Base-by-base conservation (phyloP, 1,140 invertebrate species). In the Bombus ignitus region DNA sequence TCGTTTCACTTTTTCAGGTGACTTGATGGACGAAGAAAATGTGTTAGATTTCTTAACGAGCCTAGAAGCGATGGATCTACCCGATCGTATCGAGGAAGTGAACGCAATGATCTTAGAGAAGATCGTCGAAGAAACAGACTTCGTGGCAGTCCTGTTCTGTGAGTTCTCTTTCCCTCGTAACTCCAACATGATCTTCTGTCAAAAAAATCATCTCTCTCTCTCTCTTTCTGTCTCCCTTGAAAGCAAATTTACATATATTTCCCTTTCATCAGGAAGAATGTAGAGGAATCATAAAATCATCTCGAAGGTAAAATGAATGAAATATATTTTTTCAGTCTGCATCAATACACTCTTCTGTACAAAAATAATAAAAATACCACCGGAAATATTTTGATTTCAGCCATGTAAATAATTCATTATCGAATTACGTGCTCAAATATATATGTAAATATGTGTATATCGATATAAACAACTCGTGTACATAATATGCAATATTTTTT, bases 51-150 rank as follows among this genome's bases (percentile, higher is more conserved):
- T 99, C 95, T 95, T 99, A 77, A 99, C 98, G 77, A 98, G 98
- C 94, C 96, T 99, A 89, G 98, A 99, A 96, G 98, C 98, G 86
- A 98, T 99, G 98, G 98, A 99, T 94, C 95, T 98, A 91, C 98
- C 98, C n/a, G 98, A 99, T 95, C 96, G 98, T 94, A 99, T 99
- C 93, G 98, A 99, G 96, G 98, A 99, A 96, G 98, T 99, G 39
- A 99, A 99, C 95, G 96, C 98, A 42, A 98, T 98, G 95, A 98
- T 99, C 92, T 96, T 99, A 83, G 96, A 97, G 68, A 99, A 99
- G 95, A 98, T 99, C 90, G 97, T 99, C 85, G 98, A 98, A 95
- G 98, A 99, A 88, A 98, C 98, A 4, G 97, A 98, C 90, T 99
- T 97, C 94, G 98, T 99, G 86, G 98, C 98, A 71, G 98, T 99